Conservation (phyloP, 2,113 vertebrate species). For the Rynchops niger region DNA sequence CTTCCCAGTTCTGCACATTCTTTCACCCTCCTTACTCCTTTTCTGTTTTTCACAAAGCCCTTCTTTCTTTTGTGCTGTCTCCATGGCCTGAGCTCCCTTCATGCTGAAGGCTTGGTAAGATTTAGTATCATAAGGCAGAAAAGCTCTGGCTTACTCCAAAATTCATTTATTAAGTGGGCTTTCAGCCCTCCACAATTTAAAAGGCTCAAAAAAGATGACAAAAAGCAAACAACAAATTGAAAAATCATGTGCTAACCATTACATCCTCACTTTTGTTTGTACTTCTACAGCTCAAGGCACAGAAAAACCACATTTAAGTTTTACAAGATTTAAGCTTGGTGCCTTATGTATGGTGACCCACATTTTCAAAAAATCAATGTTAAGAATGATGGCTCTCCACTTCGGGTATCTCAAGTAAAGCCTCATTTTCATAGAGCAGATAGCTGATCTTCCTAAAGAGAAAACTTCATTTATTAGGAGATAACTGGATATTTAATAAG, state of each 20-base stretch:
- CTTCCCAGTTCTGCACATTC: neutral
- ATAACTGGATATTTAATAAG: neutral
- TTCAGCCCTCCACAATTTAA: neutral
- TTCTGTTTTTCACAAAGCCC: neutral
- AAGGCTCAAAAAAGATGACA: neutral
- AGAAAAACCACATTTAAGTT: neutral
- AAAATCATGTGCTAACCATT: neutral
- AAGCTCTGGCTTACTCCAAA: neutral
- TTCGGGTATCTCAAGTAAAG: neutral
- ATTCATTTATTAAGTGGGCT: neutral
- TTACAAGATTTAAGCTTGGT: neutral
- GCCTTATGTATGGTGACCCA: neutral
- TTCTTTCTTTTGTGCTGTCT: neutral
- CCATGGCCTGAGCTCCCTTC: neutral
- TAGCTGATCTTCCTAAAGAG: neutral
- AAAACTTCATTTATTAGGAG: neutral
- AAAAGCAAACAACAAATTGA: neutral
- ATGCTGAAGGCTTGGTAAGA: neutral
- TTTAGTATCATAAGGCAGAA: neutral
- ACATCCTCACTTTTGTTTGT: neutral
- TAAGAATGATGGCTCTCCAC: neutral
- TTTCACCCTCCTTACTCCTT: neutral
- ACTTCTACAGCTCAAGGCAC: neutral
- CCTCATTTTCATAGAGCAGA: neutral
- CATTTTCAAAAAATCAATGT: neutral